Percentiles rank a stretch among this genome's conserved stretches.
Evolutionary conservation across 2,888 invertebrate species (phyloP).

Genomic region (Danaus chrysippus): DNA sequence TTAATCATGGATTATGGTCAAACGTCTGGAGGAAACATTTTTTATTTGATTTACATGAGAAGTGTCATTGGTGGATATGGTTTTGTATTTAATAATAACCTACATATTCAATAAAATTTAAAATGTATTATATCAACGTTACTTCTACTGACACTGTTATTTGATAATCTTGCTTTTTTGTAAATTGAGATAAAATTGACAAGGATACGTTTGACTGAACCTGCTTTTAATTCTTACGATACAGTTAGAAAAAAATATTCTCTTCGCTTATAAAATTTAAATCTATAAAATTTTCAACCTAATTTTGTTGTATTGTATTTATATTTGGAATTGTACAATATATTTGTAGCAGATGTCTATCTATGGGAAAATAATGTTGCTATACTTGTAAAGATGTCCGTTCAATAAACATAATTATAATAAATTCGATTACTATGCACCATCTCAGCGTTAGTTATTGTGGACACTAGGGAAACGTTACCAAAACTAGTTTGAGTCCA

Average conservation of each 20-base stretch:
- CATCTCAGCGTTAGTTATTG: constrained; percentile 47
- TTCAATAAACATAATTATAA: constrained; percentile 61
- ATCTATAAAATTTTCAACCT: background rate
- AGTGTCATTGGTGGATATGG: constrained; percentile 18
- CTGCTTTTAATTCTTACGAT: background rate
- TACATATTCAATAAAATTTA: too few relatives aligned
- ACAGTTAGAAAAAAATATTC: background rate
- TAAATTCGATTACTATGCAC: constrained; percentile 72
- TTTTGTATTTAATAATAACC: background rate
- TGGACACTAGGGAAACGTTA: constrained; percentile 55
- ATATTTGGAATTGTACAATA: background rate
- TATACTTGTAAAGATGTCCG: constrained; percentile 53
- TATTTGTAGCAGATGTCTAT: constrained; percentile 23
- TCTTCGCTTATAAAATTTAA: background rate
- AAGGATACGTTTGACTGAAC: background rate
- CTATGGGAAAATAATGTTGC: constrained; percentile 30
- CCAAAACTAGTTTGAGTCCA: constrained; percentile 71
- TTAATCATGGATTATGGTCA: constrained; percentile 53
- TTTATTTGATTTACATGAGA: constrained; percentile 26
- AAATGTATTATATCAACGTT: too few relatives aligned
- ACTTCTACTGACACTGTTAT: too few relatives aligned
- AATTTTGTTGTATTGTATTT: background rate
- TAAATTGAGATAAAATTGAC: background rate
- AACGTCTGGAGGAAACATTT: constrained; percentile 32
- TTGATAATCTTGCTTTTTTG: background rate